Evolutionary conservation across 1,140 invertebrate genomes (phyloP), one percentile per base, ranked within the genome.

Genomic region (Lasioglossum baleicum): DNA sequence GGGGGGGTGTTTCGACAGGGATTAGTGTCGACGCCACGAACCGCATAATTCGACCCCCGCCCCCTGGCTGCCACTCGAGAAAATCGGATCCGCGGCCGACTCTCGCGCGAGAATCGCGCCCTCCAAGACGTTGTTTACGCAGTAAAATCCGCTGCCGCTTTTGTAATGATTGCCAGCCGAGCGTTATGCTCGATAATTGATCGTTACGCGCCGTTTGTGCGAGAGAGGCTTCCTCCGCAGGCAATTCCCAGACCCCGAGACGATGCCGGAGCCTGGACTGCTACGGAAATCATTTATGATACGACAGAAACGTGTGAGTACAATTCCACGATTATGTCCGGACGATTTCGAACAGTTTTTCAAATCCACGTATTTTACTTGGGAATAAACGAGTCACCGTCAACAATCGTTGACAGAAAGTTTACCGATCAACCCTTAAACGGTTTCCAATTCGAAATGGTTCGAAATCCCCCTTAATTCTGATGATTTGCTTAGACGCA

Each of bases 21-120:
- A 86, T 86, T 86, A 86, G 80, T 85, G 84, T 86, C 84, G 83
- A 76, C 71, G 68, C 84, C 80, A 86, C 80, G 75, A 78, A 69
- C 74, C 83, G 84, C 79, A 72, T 85, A 85, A 84, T 84, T 85
- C 83, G 79, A 72, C 74, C 53, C 53, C 44, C 53, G 44, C 15
- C 8, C 73, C 6, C 56, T n/a, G n/a, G 10, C 48, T 48, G n/a
- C 40, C 48, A 65, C 77, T 42, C 53, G 40, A 71, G 77, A 76
- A 82, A 82, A 82, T 81, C 83, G 53, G 75, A 85, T 84, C 83
- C 65, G 61, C 83, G 77, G 35, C 44, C 56, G 56, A 74, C 70
- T 78, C 70, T 78, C 61, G 44, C 63, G 63, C 70, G 53, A 51
- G 51, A 75, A 74, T 73, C 70, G 61, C 51, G 53, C 70, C 69